Conservation (phyloP, 1,140 invertebrate species). For the Papilio xuthus region DNA sequence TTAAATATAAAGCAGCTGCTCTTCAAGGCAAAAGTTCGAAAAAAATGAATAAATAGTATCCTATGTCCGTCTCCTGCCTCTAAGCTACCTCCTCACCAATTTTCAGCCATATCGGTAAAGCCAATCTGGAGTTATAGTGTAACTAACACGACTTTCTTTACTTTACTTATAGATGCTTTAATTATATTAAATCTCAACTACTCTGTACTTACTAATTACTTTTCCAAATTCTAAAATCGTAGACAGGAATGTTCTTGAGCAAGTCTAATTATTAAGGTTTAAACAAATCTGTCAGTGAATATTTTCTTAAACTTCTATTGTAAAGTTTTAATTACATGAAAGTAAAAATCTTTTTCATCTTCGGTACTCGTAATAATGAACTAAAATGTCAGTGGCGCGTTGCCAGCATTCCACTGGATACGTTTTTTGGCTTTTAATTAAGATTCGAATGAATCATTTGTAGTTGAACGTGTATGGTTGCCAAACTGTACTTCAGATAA, state of each 20-base stretch:
- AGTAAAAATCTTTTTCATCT: slow-evolving; percentile 35
- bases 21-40: no score
- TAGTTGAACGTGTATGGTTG: slow-evolving; percentile 37
- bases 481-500: slow-evolving; percentile 34
- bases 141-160: no score
- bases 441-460: slow-evolving; percentile 39
- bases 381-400: slow-evolving; percentile 35
- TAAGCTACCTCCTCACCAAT: no score
- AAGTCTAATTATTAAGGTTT: slow-evolving; percentile 22
- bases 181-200: neutral
- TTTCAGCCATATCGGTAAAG: no score
- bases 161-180: no score
- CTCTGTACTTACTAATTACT: neutral
- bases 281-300: slow-evolving; percentile 23
- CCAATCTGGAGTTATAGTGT: no score
- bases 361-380: slow-evolving; percentile 37
- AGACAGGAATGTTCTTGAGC: slow-evolving; percentile 16
- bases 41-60: no score
- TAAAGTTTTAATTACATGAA: slow-evolving; percentile 35
- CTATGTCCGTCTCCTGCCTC: no score
- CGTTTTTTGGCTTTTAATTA: slow-evolving; percentile 38
- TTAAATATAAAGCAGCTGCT: no score
- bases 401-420: slow-evolving; percentile 34
- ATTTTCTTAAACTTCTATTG: slow-evolving; percentile 13
- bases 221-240: neutral